Evolutionary conservation across 2,888 invertebrate genomes (phyloP).

Genomic region (Dicranocentrus wangi): DNA sequence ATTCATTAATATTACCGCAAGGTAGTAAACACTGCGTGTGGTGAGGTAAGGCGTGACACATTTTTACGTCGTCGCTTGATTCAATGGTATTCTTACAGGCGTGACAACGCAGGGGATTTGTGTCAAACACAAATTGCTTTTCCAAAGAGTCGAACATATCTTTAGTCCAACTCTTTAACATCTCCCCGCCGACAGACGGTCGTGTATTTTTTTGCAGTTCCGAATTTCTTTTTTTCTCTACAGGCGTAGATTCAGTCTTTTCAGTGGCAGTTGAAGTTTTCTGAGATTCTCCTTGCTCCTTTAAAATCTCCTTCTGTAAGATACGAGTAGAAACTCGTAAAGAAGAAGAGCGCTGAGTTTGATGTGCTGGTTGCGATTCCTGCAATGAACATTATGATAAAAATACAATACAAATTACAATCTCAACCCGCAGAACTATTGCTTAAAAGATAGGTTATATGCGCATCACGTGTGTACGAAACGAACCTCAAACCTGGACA

Average conservation of each 20-base stretch:
- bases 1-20: constrained; percentile 35
- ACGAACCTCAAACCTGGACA: too few species aligned
- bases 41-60: constrained; percentile 68
- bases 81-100: constrained; percentile 43
- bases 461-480: too few species aligned
- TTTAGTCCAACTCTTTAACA: constrained; percentile 60
- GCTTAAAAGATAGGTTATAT: too few species aligned
- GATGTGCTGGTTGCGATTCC: neutral
- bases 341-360: neutral
- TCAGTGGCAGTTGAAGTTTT: constrained; percentile 19
- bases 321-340: constrained; percentile 49
- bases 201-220: constrained; percentile 32
- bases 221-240: neutral
- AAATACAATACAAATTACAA: neutral
- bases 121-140: constrained; percentile 59
- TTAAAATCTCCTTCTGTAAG: constrained; percentile 18
- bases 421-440: too few species aligned
- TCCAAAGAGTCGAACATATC: constrained; percentile 38
- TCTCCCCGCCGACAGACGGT: constrained; percentile 48
- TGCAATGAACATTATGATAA: neutral
- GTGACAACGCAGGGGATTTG: constrained; percentile 32
- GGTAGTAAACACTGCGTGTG: constrained; percentile 61
- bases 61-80: constrained; percentile 4
- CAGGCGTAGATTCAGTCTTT: constrained; percentile 49
- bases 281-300: neutral